Base-by-base conservation (phyloP, 2,113 vertebrate genomes). In the Leucopternis melanops region DNA sequence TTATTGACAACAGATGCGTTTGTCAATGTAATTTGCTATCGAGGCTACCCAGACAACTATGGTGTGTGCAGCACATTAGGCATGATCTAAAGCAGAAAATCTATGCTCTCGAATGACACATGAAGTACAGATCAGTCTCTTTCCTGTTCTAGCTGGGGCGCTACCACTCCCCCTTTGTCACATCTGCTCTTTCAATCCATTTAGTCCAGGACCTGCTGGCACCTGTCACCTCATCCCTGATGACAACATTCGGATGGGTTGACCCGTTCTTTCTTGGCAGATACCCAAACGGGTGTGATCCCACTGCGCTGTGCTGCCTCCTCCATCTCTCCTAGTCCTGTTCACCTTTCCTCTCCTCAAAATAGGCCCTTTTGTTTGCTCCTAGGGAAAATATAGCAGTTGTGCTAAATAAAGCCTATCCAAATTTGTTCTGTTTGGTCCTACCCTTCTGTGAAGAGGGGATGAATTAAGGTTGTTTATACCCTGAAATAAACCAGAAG, bases 391-490 rank as follows among this genome's bases (percentile, higher is more conserved):
- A 94, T 63, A 96, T 13, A 90, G 42, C 49, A 52, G 70, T 62
- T 66, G 58, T 86, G 72, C 88, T 95, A 95, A 94, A 94, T 77
- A 93, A 94, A 94, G 50, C 26, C 31, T 54, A 42, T 67, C 81
- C 74, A 86, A 70, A 95, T 83, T 47, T 67, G 74, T 86, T 69
- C 89, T 94, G 62, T 91, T 96, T 94, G 59, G 84, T 63, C 62
- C 83, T 36, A 57, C 65, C 63, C 81, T 85, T 92, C 59, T 86
- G 44, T 91, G 69, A 86, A 90, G 77, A 78, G 79, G 55, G 72
- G 49, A 31, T 63, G 70, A 94, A 88, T 92, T 81, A 55, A 71
- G 72, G 52, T 82, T 95, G 95, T 94, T 97, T 96, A 92, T 34
- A 57, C 34, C 71, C 93, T 81, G 88, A 94, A 95, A 96, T 86